Evolutionary conservation across 2,113 vertebrate species (phyloP).

Genomic region (Festucalex cinctus): DNA sequence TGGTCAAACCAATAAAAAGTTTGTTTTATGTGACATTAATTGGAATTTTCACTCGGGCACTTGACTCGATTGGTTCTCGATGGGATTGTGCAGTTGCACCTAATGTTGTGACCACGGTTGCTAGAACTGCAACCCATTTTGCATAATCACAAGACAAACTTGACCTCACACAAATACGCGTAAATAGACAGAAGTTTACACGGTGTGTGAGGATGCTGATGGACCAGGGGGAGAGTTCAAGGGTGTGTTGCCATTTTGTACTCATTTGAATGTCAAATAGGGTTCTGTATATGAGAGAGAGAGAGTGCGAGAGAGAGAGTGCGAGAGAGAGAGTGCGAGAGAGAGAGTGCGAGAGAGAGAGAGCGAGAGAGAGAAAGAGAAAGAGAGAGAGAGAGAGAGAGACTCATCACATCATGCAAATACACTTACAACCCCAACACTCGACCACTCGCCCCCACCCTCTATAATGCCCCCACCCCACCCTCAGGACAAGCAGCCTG

Average conservation of each 20-base stretch:
- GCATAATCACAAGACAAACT: not conserved
- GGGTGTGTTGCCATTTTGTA: slow-evolving; percentile 57
- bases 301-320: slow-evolving; percentile 35
- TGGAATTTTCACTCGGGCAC: too few relatives aligned
- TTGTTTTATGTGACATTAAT: too few relatives aligned
- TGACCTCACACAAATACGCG: not conserved
- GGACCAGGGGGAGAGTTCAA: slow-evolving; percentile 34
- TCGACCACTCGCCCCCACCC: not conserved
- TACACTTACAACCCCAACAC: slow-evolving; percentile 47
- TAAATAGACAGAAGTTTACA: not conserved
- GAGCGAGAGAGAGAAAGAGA: slow-evolving; percentile 6
- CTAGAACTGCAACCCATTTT: not conserved
- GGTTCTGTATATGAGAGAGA: slow-evolving; percentile 44
- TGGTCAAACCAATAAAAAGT: too few relatives aligned
- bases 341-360: slow-evolving; percentile 40
- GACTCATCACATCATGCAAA: slow-evolving; percentile 83
- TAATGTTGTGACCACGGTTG: not conserved
- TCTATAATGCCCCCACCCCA: not conserved
- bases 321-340: slow-evolving; percentile 12
- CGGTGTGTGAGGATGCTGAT: not conserved
- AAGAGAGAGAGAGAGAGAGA: slow-evolving; percentile 34
- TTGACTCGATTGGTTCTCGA: too few relatives aligned
- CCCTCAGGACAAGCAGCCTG: slow-evolving; percentile 57
- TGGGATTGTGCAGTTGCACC: too few relatives aligned
- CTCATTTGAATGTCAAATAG: slow-evolving; percentile 96